Evolutionary conservation across 2,113 vertebrate species (phyloP), one percentile per base, ranked within the genome.

Genomic region (Erythrocebus patas): DNA sequence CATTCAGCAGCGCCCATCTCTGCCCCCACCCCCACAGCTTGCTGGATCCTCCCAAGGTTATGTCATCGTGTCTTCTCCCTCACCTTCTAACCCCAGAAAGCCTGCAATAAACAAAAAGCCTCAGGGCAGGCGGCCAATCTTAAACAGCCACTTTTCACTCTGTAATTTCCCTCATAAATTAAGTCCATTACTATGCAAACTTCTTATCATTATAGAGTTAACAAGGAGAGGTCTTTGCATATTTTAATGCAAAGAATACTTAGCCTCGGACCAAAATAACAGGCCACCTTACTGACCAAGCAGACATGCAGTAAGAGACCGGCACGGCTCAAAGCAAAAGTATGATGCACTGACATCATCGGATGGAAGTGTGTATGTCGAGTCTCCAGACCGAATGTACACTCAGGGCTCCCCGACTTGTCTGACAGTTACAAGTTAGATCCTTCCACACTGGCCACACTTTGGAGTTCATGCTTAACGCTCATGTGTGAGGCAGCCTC

Each of bases 241-340:
- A 20, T 61, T 94, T 93, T 83, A 86, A 89, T 95, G 61, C 38
- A 55, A 93, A 82, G 87, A 95, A 86, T 22, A 73, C 61, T 50
- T 70, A 75, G 35, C 61, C 66, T 93, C 52, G 13, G n/a, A 61
- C 48, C 68, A 89, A 95, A 96, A 85, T 3, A 73, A 45, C 76
- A 89, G 2, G 38, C 52, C 84, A 61, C 32, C 23, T 82, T 66
- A 79, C 50, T 64, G 96, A 76, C 93, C 89, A 92, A 35, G 70
- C 64, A 92, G 93, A 89, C 50, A 23, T 85, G 66, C 11, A 45
- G 68, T 66, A 83, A 95, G 22, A 96, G 55, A 38, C 20, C 2
- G 17, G 79, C 85, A 75, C 57, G 40, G 12, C 9, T 32, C 57
- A 75, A 76, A 76, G 35, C n/a, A 45, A 50, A 68, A 93, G 91